phyloP scores from a whole-genome alignment of 2,113 vertebrate genomes.

The Cyphomyrus discorhynchus region DNA sequence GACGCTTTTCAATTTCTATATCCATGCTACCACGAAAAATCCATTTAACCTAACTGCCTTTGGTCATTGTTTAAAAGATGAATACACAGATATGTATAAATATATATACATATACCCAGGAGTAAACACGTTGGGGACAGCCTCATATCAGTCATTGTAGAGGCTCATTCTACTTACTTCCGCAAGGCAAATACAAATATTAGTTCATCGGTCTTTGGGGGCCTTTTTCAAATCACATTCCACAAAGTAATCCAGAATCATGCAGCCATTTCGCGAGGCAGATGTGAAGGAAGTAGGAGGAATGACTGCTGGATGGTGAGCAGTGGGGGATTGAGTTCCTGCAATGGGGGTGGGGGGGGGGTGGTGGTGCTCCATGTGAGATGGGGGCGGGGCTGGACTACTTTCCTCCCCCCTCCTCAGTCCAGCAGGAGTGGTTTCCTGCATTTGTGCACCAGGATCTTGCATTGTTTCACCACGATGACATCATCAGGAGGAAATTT shows the following conservation, averaged over 20 bases:
- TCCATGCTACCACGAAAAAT: background rate
- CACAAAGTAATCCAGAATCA: background rate
- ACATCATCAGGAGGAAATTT: constrained; percentile 55
- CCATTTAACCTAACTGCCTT: background rate
- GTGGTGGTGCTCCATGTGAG: no score
- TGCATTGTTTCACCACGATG: constrained; percentile 58
- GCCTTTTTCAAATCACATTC: background rate
- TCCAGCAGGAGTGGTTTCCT: constrained; percentile 56
- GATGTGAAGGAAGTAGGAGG: background rate
- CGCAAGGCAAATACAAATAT: background rate
- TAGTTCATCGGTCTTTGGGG: background rate
- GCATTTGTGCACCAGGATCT: constrained; percentile 63
- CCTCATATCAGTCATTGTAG: background rate
- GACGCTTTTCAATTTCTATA: background rate
- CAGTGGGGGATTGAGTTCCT: background rate
- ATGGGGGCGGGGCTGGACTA: background rate
- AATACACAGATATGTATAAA: background rate
- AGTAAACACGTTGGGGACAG: background rate
- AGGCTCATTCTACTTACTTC: background rate
- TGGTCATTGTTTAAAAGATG: background rate
- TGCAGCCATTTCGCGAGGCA: background rate
- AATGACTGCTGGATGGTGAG: background rate
- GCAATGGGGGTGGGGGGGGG: background rate
- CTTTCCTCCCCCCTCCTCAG: constrained; percentile 20
- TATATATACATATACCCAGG: background rate